Percentiles rank a stretch among this genome's conserved stretches.
These are phyloP conservation scores for Ivindomyrus marchei DNA, from an alignment of 2,113 vertebrate species.

Conservation along the genomic window DNA sequence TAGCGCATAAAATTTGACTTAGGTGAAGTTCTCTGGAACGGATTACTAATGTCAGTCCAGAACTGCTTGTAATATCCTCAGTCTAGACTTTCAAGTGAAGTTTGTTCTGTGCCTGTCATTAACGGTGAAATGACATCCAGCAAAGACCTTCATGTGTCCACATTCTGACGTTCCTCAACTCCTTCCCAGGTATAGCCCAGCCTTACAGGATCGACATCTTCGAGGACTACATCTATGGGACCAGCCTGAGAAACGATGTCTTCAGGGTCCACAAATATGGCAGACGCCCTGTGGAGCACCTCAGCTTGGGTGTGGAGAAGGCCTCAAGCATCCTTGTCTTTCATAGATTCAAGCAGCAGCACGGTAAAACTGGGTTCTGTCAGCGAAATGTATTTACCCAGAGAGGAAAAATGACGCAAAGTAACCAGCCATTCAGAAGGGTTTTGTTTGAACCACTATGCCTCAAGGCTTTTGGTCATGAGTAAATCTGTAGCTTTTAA, in stretches of 20 bases:
- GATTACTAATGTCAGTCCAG: background rate
- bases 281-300: constrained; percentile 57
- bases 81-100: background rate
- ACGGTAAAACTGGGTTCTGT: constrained; percentile 58
- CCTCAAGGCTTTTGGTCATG: background rate
- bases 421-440: background rate
- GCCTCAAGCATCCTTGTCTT: constrained; percentile 73
- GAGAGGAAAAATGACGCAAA: background rate
- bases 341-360: constrained; percentile 76
- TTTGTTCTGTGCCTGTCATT: background rate
- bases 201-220: constrained; percentile 79
- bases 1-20: background rate
- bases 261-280: constrained; percentile 79
- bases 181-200: constrained; percentile 64
- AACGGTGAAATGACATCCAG: background rate
- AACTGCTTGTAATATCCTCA: background rate
- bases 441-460: background rate
- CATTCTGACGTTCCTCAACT: background rate
- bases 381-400: background rate
- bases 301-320: constrained; percentile 66
- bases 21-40: background rate
- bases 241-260: constrained; percentile 67
- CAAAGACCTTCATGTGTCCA: background rate
- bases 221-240: constrained; percentile 80
- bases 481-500: background rate